Conservation (phyloP, 2,888 invertebrate genomes). For the Euplexia lucipara region DNA sequence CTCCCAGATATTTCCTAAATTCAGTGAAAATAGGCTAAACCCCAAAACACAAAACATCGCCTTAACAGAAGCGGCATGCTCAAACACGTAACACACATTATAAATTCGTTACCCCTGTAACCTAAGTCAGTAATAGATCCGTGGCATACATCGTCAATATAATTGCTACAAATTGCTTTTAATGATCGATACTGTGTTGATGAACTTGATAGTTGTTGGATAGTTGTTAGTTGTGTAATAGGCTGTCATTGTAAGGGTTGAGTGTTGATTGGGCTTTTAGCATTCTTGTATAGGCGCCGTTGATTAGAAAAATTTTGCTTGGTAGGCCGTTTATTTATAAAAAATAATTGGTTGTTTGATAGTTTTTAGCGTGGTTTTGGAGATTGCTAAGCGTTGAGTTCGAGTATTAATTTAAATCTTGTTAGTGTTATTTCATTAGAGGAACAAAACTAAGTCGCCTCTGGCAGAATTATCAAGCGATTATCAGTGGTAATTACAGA, state of each 20-base stretch:
- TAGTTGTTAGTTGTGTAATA: conserved; percentile 48
- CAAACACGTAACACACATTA: conserved; percentile 80
- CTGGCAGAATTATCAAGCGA: no score
- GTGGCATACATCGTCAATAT: conserved; percentile 78
- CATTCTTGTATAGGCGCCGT: conserved; percentile 37
- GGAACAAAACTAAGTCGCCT: no score
- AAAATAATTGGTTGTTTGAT: background rate
- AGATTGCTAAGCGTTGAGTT: background rate
- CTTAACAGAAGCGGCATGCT: conserved; percentile 80
- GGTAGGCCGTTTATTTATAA: background rate
- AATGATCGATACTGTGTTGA: conserved; percentile 72
- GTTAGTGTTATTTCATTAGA: no score
- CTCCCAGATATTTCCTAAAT: no score
- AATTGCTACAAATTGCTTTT: conserved; percentile 84
- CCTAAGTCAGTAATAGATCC: conserved; percentile 60
- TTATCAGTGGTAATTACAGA: no score
- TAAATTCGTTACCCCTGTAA: conserved; percentile 83
- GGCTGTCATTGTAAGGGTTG: conserved; percentile 51
- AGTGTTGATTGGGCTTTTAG: conserved; percentile 56
- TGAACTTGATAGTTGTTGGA: conserved; percentile 63
- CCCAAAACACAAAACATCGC: conserved; percentile 47
- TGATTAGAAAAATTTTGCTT: conserved; percentile 37
- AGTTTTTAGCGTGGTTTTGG: background rate
- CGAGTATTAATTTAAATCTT: background rate
- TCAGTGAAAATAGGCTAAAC: no score